These are phyloP conservation scores for Rhagologus leucostigma DNA, from an alignment of 2,113 vertebrate species.

Conservation along the genomic window DNA sequence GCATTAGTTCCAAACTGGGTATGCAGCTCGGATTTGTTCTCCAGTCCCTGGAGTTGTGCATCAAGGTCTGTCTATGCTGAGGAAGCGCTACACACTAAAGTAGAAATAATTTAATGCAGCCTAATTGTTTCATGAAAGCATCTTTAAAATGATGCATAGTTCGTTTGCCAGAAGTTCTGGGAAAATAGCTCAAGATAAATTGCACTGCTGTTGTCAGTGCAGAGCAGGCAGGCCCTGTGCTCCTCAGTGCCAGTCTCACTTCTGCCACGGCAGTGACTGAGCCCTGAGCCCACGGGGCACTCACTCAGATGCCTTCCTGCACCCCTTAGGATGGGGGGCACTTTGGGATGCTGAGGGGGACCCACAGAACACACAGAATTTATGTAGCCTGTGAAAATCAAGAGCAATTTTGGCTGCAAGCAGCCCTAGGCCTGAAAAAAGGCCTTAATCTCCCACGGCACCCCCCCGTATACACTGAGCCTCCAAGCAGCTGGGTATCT, in stretches of 20 bases:
- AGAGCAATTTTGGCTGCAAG: background rate
- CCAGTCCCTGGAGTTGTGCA: background rate
- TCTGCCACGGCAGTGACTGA: rapidly evolving
- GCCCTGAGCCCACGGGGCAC: rapidly evolving
- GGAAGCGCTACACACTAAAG: background rate
- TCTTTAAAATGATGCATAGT: background rate
- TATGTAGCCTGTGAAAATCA: background rate
- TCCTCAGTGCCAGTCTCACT: background rate
- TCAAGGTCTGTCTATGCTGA: background rate
- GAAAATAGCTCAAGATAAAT: constrained; percentile 3
- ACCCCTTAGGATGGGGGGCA: rapidly evolving
- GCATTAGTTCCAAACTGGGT: background rate
- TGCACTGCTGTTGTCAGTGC: background rate
- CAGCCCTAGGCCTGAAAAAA: background rate
- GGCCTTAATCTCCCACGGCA: background rate
- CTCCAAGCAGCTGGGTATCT: background rate
- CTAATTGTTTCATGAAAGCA: constrained; percentile 10
- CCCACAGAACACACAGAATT: background rate
- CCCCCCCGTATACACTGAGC: rapidly evolving
- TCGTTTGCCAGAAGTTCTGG: background rate
- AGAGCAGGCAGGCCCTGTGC: rapidly evolving
- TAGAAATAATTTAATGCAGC: background rate
- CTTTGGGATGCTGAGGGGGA: background rate
- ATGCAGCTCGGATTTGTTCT: background rate
- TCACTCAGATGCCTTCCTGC: rapidly evolving